Evolutionary conservation across 2,888 invertebrate species (phyloP).

Genomic region (Leptopilina myrica): DNA sequence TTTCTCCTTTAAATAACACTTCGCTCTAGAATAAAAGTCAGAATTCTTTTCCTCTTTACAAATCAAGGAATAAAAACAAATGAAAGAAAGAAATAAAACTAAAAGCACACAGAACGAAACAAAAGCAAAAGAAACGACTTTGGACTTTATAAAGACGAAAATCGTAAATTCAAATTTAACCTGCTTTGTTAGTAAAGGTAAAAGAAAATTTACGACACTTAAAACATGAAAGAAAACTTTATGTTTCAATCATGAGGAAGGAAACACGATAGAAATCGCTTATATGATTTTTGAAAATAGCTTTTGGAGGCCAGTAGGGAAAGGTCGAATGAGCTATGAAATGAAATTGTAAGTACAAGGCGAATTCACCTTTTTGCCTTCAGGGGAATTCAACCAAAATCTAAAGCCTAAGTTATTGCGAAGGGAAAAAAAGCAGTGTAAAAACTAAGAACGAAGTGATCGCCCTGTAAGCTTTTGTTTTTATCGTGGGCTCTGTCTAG

Average conservation of each 20-base stretch:
- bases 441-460: constrained; percentile 7
- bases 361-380: background rate
- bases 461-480: constrained; percentile 22
- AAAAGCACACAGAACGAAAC: too few species aligned
- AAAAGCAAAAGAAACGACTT: background rate
- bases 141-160: too few species aligned
- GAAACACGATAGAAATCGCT: background rate
- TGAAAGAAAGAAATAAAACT: too few species aligned
- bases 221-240: background rate
- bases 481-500: constrained; percentile 33
- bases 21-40: too few species aligned
- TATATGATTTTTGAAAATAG: background rate
- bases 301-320: background rate
- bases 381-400: constrained; percentile 14
- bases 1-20: too few species aligned
- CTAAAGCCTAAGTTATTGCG: background rate
- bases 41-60: too few species aligned
- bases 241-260: background rate
- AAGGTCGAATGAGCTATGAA: constrained; percentile 4
- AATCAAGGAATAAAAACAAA: too few species aligned
- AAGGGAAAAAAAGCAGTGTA: constrained; percentile 1
- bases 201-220: background rate
- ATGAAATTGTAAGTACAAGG: constrained; percentile 22
- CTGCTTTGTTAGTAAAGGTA: background rate
- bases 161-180: too few species aligned